These are phyloP conservation scores for Sporophila hypoxantha DNA, from an alignment of 2,113 vertebrate species.

Conservation along the genomic window DNA sequence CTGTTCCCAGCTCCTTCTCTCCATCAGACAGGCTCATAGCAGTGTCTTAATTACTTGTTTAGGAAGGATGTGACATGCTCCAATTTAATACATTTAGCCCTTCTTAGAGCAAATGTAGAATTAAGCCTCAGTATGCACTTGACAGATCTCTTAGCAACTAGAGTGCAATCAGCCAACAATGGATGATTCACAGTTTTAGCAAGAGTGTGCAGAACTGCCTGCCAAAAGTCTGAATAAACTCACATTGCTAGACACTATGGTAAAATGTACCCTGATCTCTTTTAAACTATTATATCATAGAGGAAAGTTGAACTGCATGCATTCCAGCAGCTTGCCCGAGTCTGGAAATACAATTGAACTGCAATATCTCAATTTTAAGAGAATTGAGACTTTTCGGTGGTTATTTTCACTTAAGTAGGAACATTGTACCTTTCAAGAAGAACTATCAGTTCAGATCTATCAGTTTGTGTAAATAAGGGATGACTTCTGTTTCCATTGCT, in stretches of 20 bases:
- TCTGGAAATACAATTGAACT: constrained; percentile 64
- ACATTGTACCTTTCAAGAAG: constrained; percentile 3
- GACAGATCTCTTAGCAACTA: constrained; percentile 70
- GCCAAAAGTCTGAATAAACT: constrained; percentile 75
- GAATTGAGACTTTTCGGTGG: background rate
- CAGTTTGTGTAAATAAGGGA: background rate
- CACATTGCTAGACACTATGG: constrained; percentile 77
- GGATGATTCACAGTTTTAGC: constrained; percentile 73
- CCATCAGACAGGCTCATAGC: constrained; percentile 31
- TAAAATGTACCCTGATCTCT: constrained; percentile 74
- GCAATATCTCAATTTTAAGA: constrained; percentile 43
- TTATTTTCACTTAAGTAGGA: constrained; percentile 51
- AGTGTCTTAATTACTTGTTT: constrained; percentile 63
- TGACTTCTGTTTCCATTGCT: background rate
- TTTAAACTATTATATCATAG: constrained; percentile 74
- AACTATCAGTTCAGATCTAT: background rate
- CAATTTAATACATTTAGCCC: constrained; percentile 59
- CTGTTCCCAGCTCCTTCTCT: constrained; percentile 4
- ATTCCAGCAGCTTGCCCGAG: constrained; percentile 59
- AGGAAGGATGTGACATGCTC: constrained; percentile 65
- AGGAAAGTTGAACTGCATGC: constrained; percentile 63
- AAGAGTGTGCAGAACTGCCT: constrained; percentile 65
- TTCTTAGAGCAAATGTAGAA: constrained; percentile 65
- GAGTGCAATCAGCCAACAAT: constrained; percentile 69
- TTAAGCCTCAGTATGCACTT: constrained; percentile 66